These are phyloP conservation scores for Megaceryle alcyon DNA, from an alignment of 2,797 vertebrate species.

Conservation along the genomic window DNA sequence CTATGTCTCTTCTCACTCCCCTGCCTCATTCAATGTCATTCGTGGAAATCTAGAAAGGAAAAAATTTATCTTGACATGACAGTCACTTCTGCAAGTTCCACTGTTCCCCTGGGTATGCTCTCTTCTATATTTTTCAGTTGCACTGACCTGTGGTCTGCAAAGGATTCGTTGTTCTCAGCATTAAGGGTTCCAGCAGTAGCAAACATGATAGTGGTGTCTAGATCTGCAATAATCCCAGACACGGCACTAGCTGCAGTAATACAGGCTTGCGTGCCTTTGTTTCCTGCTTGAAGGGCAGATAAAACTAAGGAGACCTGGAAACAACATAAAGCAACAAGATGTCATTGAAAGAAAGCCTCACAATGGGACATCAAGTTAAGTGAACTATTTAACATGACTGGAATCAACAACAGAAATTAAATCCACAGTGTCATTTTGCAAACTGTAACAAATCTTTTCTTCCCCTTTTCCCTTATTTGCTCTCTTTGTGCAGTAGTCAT, in stretches of 20 bases:
- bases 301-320: conserved; percentile 93
- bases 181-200: conserved; percentile 96
- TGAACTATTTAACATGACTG: neutral
- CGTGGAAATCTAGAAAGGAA: neutral
- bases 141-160: conserved; percentile 95
- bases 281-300: conserved; percentile 96
- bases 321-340: neutral
- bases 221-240: conserved; percentile 96
- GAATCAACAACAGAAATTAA: neutral
- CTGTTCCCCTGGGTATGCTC: accelerated
- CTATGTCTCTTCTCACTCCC: neutral
- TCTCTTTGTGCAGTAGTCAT: neutral
- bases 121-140: neutral
- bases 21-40: neutral
- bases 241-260: conserved; percentile 96
- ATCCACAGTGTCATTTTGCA: neutral
- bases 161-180: conserved; percentile 94
- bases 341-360: neutral
- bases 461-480: neutral
- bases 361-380: neutral
- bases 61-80: neutral
- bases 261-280: conserved; percentile 98
- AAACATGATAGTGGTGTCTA: conserved; percentile 99
- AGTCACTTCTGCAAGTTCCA: neutral
- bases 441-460: neutral